Base-by-base conservation (phyloP, 2,113 vertebrate species). In the Castor canadensis region DNA sequence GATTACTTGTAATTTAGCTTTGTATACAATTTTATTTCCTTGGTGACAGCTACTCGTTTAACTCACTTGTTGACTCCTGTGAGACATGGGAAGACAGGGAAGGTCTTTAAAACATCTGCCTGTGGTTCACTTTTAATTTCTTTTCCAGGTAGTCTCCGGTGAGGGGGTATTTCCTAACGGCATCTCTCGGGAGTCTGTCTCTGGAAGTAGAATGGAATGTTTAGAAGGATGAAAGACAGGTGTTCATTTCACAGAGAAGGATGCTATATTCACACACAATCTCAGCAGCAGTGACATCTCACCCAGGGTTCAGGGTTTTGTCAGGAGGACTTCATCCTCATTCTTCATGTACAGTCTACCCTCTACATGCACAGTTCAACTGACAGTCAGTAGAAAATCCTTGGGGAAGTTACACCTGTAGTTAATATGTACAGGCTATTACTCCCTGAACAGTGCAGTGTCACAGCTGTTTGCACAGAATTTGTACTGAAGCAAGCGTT, bases 101-200 rank as follows among this genome's bases (percentile, higher is more conserved):
- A n/a, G 35, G 35, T 64, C 90, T 91, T 83, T 64, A 19, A 62
- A 85, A 87, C 87, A 89, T 71, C 60, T 92, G 0, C 54, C 56
- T 64, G 13, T 93, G 3, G 10, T 52, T 1, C 56, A 86, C 66
- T 69, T 95, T 79, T 75, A 52, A 10, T 69, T 92, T 97, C 84
- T 97, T 97, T 97, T 96, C 97, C 19, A 40, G 77, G 91, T 85
- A 81, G 93, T 93, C 91, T 89, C 66, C 24, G 45, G 38, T 73
- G 54, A 87, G 12, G 6, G 56, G 69, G 64, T 47, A 64, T 91
- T 97, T 96, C 67, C 93, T 96, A 84, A 47, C 7, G 66, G 49
- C 28, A 4, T 32, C 77, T 79, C 47, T 79, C n/a, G 40, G 52
- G 15, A 87, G 60, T 24, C 91, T 95, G 75, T 86, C 52, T 96